Base-by-base conservation (phyloP, 2,888 invertebrate genomes). In the Diarsia rubi region DNA sequence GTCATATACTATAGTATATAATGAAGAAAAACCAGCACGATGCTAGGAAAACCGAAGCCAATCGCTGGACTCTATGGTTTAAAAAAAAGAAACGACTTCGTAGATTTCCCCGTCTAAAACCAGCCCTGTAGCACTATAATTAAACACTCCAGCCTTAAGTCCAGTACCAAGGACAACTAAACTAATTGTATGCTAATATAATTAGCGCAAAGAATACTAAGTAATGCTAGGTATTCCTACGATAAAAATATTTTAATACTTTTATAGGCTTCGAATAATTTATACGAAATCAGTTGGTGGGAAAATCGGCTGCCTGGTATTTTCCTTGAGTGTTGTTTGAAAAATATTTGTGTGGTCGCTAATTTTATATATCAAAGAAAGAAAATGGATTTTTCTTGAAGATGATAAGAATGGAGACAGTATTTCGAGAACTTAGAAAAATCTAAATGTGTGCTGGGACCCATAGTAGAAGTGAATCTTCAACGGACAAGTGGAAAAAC, bases 181-280 rank as follows among this genome's bases (percentile, higher is more conserved):
- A 74, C 72, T 77, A 86, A 88, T 88, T 88, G 88, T 88, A 87
- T 88, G 85, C 80, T 75, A 88, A 88, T 88, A 68, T 69, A 75
- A 73, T 66, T 64, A 80, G 68, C 57, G 70, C 45, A 11, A 19
- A 37, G 85, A 86, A 88, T 85, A 78, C 67, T 74, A 81, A 86
- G 44, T 47, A 69, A 59, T 52, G 62, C 42, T 31, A 47, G 65
- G 42, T 65, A 71, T 73, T 62, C n/a, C 52, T 75, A 69, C 70
- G 11, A 73, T 62, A 27, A 65, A 78, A 77, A 74, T 73, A 83
- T 80, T 77, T 77, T 64, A 82, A 81, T 78, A 73, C 37, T 72
- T 74, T 73, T 80, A 80, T 73, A 37, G 83, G n/a, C 44, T 14
- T 37, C 19, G 67, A 49, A 74, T 83, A 45, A 78, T 59, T 70